A percentile compares a stretch with the other conserved stretches of the same genome.
Conservation (phyloP, 2,888 invertebrate genomes). For the Heterodera filipjevi region DNA sequence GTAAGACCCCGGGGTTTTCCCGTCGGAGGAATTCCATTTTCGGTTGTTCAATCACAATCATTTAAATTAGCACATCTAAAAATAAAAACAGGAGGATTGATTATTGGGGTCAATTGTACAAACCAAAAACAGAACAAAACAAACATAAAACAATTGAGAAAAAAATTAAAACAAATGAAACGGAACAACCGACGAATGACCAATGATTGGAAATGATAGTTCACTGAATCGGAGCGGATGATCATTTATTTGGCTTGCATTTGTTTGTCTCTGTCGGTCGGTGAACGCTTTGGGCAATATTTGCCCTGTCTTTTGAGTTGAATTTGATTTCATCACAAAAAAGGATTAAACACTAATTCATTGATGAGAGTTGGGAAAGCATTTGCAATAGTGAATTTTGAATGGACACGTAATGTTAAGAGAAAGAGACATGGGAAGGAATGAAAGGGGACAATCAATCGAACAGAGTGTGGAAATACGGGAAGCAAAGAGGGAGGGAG, state of each 20-base stretch:
- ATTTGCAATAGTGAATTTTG: slow-evolving; percentile 12
- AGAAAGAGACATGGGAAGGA: neutral
- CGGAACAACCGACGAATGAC: neutral
- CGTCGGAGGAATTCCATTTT: too few species aligned
- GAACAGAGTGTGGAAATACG: neutral
- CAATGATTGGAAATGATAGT: neutral
- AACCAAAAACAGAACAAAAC: too few species aligned
- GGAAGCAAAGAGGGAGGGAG: neutral
- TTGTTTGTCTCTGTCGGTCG: neutral
- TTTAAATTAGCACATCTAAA: too few species aligned
- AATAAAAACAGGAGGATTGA: too few species aligned
- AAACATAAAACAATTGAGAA: too few species aligned
- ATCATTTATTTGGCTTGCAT: neutral
- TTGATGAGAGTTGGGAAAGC: slow-evolving; percentile 15
- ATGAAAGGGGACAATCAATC: neutral
- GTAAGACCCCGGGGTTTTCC: too few species aligned
- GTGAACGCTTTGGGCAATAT: neutral
- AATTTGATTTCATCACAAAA: neutral
- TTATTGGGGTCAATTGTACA: too few species aligned
- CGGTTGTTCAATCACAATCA: too few species aligned
- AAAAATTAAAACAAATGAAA: too few species aligned
- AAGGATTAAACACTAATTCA: slow-evolving; percentile 1
- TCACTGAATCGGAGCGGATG: neutral
- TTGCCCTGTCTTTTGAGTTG: neutral
- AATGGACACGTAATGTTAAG: slow-evolving; percentile 14